Conservation (phyloP, 2,797 vertebrate genomes). For the Distichodus sexfasciatus region DNA sequence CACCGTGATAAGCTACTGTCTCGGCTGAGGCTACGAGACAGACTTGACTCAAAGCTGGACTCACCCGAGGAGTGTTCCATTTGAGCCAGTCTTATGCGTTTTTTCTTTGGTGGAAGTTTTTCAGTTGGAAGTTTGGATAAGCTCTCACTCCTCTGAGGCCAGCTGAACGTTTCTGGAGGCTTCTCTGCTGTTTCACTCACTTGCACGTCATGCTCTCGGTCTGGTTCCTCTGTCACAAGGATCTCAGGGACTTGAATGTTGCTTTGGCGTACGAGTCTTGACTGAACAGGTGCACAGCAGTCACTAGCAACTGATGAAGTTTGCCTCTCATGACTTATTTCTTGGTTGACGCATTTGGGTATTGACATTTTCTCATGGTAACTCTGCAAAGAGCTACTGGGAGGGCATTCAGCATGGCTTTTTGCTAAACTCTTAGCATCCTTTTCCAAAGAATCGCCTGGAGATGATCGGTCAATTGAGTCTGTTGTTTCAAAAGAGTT, state of each 20-base stretch:
- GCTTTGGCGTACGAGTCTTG: conserved; percentile 90
- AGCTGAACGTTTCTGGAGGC: conserved; percentile 85
- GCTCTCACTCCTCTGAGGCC: conserved; percentile 96
- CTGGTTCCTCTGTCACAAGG: conserved; percentile 95
- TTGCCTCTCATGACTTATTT: conserved; percentile 67
- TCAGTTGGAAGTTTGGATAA: conserved; percentile 94
- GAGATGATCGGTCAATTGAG: conserved; percentile 79
- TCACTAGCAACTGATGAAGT: conserved; percentile 60
- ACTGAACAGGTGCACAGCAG: conserved; percentile 72
- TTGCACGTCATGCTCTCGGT: conserved; percentile 84
- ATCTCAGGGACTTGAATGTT: conserved; percentile 98
- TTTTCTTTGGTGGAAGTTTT: conserved; percentile 98
- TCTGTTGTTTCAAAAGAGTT: conserved; percentile 90
- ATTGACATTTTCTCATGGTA: conserved; percentile 66
- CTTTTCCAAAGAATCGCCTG: conserved; percentile 77
- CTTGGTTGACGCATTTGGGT: conserved; percentile 59
- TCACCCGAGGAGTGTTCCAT: conserved; percentile 94
- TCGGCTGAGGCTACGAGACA: conserved; percentile 90
- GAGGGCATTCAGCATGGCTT: conserved; percentile 64
- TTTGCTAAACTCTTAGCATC: conserved; percentile 66
- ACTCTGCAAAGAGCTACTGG: conserved; percentile 56
- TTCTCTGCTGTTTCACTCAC: conserved; percentile 80
- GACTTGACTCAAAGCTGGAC: conserved; percentile 89
- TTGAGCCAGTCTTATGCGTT: conserved; percentile 92
- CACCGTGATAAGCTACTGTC: conserved; percentile 93